phyloP scores from a whole-genome alignment of 1,140 invertebrate genomes.

The Polyergus mexicanus region DNA sequence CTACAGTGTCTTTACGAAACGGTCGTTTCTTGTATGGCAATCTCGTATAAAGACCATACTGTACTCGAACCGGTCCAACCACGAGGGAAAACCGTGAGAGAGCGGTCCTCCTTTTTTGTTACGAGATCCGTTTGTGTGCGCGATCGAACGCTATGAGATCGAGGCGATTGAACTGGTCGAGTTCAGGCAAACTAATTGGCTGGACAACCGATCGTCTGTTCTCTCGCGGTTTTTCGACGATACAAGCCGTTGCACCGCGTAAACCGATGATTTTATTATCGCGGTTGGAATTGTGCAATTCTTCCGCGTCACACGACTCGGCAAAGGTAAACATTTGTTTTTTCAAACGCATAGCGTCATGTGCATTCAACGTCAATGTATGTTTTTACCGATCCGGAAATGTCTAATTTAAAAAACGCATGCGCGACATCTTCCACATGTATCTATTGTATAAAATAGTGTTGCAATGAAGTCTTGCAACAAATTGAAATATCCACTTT shows the following conservation, averaged over 20 bases:
- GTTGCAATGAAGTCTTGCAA: neutral
- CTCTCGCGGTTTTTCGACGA: constrained; percentile 16
- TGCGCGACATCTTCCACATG: neutral
- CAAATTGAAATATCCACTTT: neutral
- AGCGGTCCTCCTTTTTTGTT: constrained; percentile 37
- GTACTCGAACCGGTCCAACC: constrained; percentile 58
- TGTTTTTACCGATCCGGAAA: neutral
- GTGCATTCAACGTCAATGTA: neutral
- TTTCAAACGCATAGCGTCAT: neutral
- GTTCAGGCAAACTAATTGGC: constrained; percentile 47
- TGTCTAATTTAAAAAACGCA: neutral
- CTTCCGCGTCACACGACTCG: neutral
- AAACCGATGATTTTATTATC: neutral
- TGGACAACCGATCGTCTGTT: constrained; percentile 59
- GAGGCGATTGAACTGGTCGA: constrained; percentile 48
- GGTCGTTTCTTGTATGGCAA: constrained; percentile 54
- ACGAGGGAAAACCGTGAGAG: constrained; percentile 53
- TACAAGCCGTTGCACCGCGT: neutral
- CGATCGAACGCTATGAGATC: constrained; percentile 4
- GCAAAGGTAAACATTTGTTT: neutral
- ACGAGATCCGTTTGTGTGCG: neutral
- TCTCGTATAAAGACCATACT: constrained; percentile 42
- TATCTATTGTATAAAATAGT: neutral
- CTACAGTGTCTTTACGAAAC: constrained; percentile 46
- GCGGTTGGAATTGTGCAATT: neutral